Base-by-base conservation (phyloP, 2,797 vertebrate genomes). In the Gobio occitaniae region DNA sequence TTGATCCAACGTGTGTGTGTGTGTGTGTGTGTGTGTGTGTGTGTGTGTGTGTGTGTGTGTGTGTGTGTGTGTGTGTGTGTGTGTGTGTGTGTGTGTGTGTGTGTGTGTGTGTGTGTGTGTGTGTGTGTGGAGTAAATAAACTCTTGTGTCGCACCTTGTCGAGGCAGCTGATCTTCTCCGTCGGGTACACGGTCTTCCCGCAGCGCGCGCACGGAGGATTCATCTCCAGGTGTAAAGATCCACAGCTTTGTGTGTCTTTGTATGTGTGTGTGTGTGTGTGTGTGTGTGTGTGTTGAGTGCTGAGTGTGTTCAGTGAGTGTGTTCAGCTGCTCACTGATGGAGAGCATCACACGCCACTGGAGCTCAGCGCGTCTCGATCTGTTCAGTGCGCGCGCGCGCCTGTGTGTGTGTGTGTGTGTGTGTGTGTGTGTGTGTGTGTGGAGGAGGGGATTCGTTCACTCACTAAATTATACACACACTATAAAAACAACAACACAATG, bases 131-230 rank as follows among this genome's bases (percentile, higher is more conserved):
- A 21, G 79, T 71, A 59, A 80, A 59, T 69, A 59, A 81, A 66
- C 1, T 48, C 1, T 56, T 17, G 61, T 47, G 48, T 21, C 65
- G 48, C 54, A 90, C 89, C 89, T 90, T 90, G 65, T 90, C 89
- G 84, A 90, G 84, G 44, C 89, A 90, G 84, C 74, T 88, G 41
- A 90, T 85, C 82, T 88, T 90, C 83, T 90, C 89, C 25, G 89
- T 90, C 41, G 89, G 84, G 29, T 90, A 90, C 48, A 87, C 89
- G 56, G 88, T 88, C 66, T 88, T 90, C 75, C 84, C 87, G 71
- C 89, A 90, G 75, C 89, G 87, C 21, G 89, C 86, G 19, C 89
- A 90, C 50, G 85, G 77, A 83, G 89, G 84, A 65, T 88, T 88
- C 89, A 90, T 90, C 69, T 61, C 84, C n/a, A 38, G 25, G 41